Evolutionary conservation across 2,888 invertebrate genomes (phyloP).

Genomic region (Cryptophagus acutangulus): DNA sequence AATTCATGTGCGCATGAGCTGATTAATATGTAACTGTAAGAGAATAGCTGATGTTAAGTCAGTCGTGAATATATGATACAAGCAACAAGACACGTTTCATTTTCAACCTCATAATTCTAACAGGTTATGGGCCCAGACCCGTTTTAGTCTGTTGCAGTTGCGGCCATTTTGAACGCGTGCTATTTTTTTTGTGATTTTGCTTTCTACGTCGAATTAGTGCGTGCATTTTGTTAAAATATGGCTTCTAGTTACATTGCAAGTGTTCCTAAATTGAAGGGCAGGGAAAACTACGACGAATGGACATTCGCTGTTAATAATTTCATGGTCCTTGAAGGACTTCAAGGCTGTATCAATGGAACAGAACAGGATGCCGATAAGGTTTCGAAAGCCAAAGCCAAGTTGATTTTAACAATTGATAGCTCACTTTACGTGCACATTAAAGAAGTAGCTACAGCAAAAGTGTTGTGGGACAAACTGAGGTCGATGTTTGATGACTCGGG

Average conservation of each 20-base stretch:
- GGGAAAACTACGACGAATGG: slow-evolving; percentile 25
- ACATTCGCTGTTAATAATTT: slow-evolving; percentile 21
- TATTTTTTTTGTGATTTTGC: no score
- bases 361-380: slow-evolving; percentile 9
- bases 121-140: no score
- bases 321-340: slow-evolving; percentile 14
- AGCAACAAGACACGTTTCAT: no score
- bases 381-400: slow-evolving; percentile 31
- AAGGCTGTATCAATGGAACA: neutral
- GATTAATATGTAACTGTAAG: no score
- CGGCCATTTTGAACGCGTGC: no score
- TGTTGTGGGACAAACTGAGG: slow-evolving; percentile 17
- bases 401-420: slow-evolving; percentile 30
- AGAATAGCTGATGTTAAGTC: no score
- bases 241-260: slow-evolving; percentile 10
- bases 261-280: slow-evolving; percentile 19
- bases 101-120: no score
- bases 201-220: no score
- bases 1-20: no score
- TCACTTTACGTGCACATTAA: slow-evolving; percentile 29
- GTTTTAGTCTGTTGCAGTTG: no score
- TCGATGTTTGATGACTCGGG: slow-evolving; percentile 16
- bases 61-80: no score
- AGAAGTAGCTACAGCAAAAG: slow-evolving; percentile 15
- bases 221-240: slow-evolving; percentile 1